These are phyloP conservation scores for Acheta domesticus DNA, from an alignment of 2,888 invertebrate genomes.

Conservation along the genomic window DNA sequence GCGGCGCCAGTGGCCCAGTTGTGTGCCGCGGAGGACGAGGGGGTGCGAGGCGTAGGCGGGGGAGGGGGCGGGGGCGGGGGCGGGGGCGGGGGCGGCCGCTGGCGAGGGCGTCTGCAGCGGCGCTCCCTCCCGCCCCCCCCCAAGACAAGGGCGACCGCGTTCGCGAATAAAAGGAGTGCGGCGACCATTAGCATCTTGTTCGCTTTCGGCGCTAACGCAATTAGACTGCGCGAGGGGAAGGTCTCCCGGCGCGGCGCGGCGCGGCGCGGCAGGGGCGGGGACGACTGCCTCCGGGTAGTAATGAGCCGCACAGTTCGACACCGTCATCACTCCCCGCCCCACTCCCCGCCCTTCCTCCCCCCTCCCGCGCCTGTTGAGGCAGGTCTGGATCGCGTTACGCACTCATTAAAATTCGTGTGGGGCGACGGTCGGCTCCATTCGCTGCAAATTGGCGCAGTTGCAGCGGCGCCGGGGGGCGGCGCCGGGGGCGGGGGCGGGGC, in stretches of 20 bases:
- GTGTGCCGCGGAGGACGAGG: no score
- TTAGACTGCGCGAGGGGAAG: not conserved
- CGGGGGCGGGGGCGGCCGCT: no score
- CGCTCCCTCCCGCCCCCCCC: not conserved
- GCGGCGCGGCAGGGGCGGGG: not conserved
- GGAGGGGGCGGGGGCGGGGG: no score
- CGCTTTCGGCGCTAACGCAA: not conserved
- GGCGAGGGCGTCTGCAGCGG: no score
- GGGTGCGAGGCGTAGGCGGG: no score
- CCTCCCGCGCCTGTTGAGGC: not conserved
- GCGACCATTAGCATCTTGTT: not conserved
- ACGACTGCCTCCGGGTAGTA: not conserved
- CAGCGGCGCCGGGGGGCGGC: not conserved
- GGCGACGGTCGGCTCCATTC: not conserved
- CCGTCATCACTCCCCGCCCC: not conserved
- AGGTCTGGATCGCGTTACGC: slow-evolving; percentile 18
- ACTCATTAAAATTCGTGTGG: slow-evolving; percentile 5
- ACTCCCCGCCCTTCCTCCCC: not conserved
- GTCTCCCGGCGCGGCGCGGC: not conserved
- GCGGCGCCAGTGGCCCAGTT: no score
- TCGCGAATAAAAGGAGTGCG: slow-evolving; percentile 5
- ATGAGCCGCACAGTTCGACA: slow-evolving; percentile 3
- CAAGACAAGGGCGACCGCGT: not conserved
- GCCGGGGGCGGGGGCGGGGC: not conserved
- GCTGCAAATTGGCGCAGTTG: slow-evolving; percentile 18